phyloP scores from a whole-genome alignment of 2,888 invertebrate genomes.

The Lutraria lutraria region DNA sequence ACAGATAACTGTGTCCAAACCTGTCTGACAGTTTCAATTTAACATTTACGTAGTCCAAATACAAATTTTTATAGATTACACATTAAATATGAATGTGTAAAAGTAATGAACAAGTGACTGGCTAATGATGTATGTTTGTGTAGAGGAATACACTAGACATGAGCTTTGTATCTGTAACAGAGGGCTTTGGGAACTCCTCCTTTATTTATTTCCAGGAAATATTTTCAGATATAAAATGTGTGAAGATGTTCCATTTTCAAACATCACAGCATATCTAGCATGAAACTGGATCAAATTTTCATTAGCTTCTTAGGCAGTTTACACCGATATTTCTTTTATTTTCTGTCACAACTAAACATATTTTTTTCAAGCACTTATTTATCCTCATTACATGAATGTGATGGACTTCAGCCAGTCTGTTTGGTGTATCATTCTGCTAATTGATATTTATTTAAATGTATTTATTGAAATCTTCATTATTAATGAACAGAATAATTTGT shows the following conservation, averaged over 20 bases:
- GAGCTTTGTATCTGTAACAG: slow-evolving; percentile 13
- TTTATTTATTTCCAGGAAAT: background rate
- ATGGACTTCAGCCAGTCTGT: background rate
- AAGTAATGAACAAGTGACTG: too few species aligned
- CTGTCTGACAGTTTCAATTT: too few species aligned
- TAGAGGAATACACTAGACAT: background rate
- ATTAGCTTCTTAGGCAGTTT: background rate
- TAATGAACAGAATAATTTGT: too few species aligned
- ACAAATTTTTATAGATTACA: too few species aligned
- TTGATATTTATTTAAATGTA: too few species aligned
- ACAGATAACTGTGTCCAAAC: too few species aligned
- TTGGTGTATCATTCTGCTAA: too few species aligned
- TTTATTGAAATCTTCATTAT: too few species aligned
- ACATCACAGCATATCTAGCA: slow-evolving; percentile 11
- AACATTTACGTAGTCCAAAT: too few species aligned
- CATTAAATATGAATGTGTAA: too few species aligned
- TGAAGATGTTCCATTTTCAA: background rate
- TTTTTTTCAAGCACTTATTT: background rate
- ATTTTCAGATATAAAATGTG: background rate
- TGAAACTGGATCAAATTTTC: background rate
- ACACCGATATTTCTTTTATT: background rate
- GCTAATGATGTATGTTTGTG: too few species aligned
- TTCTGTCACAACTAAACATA: background rate
- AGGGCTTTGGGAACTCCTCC: background rate
- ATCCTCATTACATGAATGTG: background rate